Percentiles rank a stretch among this genome's conserved stretches.
These are phyloP conservation scores for Stenchaetothrips biformis DNA, from an alignment of 2,888 invertebrate genomes.

Conservation along the genomic window DNA sequence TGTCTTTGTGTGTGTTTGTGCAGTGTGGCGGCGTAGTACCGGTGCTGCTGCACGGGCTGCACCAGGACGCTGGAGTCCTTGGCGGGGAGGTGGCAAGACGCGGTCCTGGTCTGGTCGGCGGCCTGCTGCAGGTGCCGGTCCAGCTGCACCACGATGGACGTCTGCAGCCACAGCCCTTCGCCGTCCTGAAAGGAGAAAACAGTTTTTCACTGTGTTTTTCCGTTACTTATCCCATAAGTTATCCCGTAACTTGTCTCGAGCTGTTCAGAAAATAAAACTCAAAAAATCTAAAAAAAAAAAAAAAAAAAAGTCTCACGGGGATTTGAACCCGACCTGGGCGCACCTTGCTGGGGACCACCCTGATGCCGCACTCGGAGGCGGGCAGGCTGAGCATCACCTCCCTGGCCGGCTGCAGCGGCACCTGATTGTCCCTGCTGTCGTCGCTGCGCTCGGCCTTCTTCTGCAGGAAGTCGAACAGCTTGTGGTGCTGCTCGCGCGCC, in stretches of 20 bases:
- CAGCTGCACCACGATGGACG: conserved; percentile 66
- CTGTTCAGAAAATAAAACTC: too few species aligned
- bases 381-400: conserved; percentile 52
- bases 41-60: neutral
- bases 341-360: conserved; percentile 42
- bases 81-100: conserved; percentile 57
- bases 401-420: conserved; percentile 1
- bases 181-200: conserved; percentile 39
- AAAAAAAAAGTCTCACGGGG: too few species aligned
- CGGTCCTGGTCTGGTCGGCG: conserved; percentile 61
- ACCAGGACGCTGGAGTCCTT: conserved; percentile 43
- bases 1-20: too few species aligned
- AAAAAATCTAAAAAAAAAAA: too few species aligned
- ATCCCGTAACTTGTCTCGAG: too few species aligned
- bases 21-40: too few species aligned
- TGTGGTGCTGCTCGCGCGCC: conserved; percentile 49
- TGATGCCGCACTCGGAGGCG: conserved; percentile 64
- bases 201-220: neutral
- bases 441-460: neutral
- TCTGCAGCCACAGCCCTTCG: conserved; percentile 58
- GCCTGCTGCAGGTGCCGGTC: conserved; percentile 67
- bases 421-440: neutral
- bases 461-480: conserved; percentile 24
- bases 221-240: too few species aligned
- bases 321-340: neutral